A percentile compares a stretch with the other conserved stretches of the same genome.
phyloP scores from a whole-genome alignment of 2,888 invertebrate species.

The Uloborus plumipes region DNA sequence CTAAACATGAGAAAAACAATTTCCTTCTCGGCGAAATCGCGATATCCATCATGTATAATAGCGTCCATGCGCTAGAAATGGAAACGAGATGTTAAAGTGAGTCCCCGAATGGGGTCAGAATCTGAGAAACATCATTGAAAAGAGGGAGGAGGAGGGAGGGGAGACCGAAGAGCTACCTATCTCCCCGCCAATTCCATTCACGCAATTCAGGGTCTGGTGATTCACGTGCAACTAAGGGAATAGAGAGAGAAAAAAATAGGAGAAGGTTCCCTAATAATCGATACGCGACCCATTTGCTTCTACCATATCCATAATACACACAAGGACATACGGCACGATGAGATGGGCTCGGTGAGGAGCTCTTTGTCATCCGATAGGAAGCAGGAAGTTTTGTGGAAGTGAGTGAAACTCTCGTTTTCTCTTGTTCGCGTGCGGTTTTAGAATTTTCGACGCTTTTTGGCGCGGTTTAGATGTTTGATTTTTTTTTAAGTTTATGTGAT shows the following conservation, averaged over 20 bases:
- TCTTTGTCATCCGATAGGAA: background rate
- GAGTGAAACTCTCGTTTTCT: too few species aligned
- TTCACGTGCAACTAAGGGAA: constrained; percentile 19
- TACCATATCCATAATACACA: background rate
- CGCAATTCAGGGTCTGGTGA: constrained; percentile 22
- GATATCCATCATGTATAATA: too few species aligned
- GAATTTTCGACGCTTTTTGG: background rate
- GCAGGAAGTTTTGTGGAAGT: constrained; percentile 1
- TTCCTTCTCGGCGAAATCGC: too few species aligned
- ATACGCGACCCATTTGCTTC: constrained; percentile 47
- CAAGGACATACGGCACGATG: background rate
- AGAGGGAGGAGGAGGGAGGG: too few species aligned
- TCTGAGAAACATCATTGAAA: too few species aligned
- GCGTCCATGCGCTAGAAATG: too few species aligned
- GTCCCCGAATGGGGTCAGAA: too few species aligned
- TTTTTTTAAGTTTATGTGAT: background rate
- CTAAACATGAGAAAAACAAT: too few species aligned
- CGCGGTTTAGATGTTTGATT: background rate
- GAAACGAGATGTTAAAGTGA: too few species aligned
- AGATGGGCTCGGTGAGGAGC: background rate
- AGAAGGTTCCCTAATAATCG: constrained; percentile 20
- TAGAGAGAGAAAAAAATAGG: constrained; percentile 8
- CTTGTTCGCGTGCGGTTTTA: background rate
- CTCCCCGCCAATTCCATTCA: too few species aligned
- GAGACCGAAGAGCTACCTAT: too few species aligned